A percentile compares a stretch with the other conserved stretches of the same genome.
Conservation (phyloP, 2,113 vertebrate genomes). For the Chaetodon trifascialis region DNA sequence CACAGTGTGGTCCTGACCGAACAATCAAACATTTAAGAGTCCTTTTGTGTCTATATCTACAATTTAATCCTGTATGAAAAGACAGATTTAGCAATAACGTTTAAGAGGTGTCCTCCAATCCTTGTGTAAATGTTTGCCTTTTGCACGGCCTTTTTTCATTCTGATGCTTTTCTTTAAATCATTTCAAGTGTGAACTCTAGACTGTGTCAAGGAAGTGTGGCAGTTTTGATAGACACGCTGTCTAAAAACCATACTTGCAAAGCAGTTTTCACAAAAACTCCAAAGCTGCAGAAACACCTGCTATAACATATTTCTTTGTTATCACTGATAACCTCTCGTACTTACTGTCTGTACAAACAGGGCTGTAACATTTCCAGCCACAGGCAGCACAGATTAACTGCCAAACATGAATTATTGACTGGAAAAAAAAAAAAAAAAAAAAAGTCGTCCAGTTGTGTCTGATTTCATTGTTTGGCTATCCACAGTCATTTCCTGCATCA, state of each 20-base stretch:
- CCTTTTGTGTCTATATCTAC: not conserved
- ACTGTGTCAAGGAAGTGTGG: not conserved
- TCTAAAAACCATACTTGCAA: not conserved
- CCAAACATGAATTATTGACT: not conserved
- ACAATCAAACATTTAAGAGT: conserved; percentile 1
- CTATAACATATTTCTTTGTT: not conserved
- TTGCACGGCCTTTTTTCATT: not conserved
- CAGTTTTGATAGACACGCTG: not conserved
- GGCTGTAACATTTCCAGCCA: conserved; percentile 18
- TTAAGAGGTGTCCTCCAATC: not conserved
- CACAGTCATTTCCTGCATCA: conserved; percentile 25
- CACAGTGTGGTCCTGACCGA: not conserved
- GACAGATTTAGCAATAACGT: not conserved
- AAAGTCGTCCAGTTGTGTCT: not conserved
- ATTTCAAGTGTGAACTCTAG: not conserved
- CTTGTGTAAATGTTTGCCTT: conserved; percentile 16
- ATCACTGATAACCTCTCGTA: not conserved
- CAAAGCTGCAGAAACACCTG: not conserved
- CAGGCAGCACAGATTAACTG: not conserved
- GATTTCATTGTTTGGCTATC: not conserved
- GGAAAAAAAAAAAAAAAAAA: not conserved
- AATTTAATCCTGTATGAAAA: conserved; percentile 11
- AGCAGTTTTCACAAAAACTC: not conserved
- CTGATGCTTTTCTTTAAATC: not conserved
- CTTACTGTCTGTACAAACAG: conserved; percentile 20